Evolutionary conservation across 2,888 invertebrate species (phyloP).

Genomic region (Ectemnius cavifrons): DNA sequence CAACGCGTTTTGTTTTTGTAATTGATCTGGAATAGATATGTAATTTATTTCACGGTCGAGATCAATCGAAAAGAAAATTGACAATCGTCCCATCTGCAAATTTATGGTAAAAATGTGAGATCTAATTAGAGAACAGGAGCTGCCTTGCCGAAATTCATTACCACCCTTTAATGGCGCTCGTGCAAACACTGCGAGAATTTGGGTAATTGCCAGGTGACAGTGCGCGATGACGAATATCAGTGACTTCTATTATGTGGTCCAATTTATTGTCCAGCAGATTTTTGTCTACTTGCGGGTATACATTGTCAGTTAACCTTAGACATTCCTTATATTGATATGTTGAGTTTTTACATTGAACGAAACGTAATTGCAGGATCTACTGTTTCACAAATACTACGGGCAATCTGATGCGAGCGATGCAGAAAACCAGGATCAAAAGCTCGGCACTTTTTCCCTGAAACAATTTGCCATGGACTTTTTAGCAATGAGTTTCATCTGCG

Average conservation of each 20-base stretch:
- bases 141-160: no score
- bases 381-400: constrained; percentile 46
- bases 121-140: no score
- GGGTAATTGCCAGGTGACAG: constrained; percentile 13
- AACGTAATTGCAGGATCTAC: constrained; percentile 36
- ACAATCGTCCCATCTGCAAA: no score
- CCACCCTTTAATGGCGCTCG: no score
- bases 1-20: no score
- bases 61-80: no score
- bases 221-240: constrained; percentile 60
- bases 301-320: constrained; percentile 34
- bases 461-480: constrained; percentile 54
- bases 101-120: no score
- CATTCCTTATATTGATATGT: background rate
- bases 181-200: background rate
- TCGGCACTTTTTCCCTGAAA: constrained; percentile 24
- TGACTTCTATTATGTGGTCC: constrained; percentile 60
- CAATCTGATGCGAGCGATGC: constrained; percentile 19
- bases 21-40: no score
- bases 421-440: constrained; percentile 20
- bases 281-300: constrained; percentile 62
- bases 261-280: constrained; percentile 55
- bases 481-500: constrained; percentile 58
- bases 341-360: background rate
- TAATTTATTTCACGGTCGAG: no score